phyloP scores from a whole-genome alignment of 92 coral and sea anemone species.

The Actinernus sp. region DNA sequence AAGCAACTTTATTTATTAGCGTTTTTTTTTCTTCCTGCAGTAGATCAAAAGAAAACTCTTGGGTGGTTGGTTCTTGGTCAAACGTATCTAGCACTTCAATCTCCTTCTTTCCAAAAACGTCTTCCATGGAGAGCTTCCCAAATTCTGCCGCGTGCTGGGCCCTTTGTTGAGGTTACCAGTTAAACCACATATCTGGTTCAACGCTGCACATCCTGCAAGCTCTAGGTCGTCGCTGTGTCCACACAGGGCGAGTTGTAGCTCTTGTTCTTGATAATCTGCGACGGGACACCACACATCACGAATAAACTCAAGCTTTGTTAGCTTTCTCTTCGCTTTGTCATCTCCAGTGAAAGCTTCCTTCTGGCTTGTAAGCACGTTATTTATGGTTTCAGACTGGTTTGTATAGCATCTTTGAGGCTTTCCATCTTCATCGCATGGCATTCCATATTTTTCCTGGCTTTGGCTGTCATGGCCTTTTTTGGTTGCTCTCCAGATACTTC shows the following conservation, averaged over 20 bases:
- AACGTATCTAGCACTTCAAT: not conserved
- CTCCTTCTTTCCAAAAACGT: conserved; percentile 24
- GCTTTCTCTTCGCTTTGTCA: conserved; percentile 31
- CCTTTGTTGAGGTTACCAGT: conserved; percentile 28
- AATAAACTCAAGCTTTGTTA: no score
- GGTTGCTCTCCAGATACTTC: not conserved
- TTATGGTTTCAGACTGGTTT: conserved; percentile 50
- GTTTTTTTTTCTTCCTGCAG: no score
- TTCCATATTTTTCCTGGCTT: conserved; percentile 44
- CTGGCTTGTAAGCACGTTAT: conserved; percentile 53
- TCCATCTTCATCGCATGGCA: conserved; percentile 36
- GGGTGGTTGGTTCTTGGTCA: not conserved
- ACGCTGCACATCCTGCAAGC: conserved; percentile 33
- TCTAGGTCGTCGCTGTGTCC: conserved; percentile 53
- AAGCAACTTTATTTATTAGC: no score
- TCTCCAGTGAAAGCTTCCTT: conserved; percentile 51
- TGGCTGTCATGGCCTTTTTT: conserved; percentile 29
- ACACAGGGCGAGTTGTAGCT: conserved; percentile 32
- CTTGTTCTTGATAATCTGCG: no score
- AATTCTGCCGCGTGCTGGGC: conserved; percentile 8
- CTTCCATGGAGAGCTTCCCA: conserved; percentile 37
- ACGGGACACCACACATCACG: conserved; percentile 43
- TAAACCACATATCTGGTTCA: conserved; percentile 44
- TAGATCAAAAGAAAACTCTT: no score
- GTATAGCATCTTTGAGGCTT: conserved; percentile 23